Evolutionary conservation across 2,113 vertebrate genomes (phyloP), one percentile per base, ranked within the genome.

Genomic region (Toxotes chatareus): DNA sequence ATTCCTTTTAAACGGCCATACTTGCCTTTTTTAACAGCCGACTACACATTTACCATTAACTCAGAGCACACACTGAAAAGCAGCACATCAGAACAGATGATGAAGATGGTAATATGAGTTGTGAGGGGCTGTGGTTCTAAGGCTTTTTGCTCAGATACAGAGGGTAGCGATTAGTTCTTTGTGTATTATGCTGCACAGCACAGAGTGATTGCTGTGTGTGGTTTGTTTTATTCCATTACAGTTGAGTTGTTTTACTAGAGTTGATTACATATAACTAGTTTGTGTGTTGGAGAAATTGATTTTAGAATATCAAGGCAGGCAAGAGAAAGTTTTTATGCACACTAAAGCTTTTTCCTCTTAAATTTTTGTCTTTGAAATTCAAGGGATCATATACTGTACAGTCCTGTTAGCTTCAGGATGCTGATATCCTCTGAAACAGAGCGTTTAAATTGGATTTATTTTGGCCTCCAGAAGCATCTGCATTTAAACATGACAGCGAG

Each of bases 381-480:
- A 53, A 61, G 32, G 23, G 31, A 51, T 53, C 46, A 42, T 55
- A 51, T 66, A 46, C 63, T 44, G 51, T 17, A 44, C 60, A 49
- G 71, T 34, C 23, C 53, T 57, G 32, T 70, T 67, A 61, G 46
- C 66, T 49, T 83, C 56, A 69, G 62, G 53, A 40, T 71, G 46
- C 71, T 66, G 21, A 79, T 88, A 82, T 82, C 73, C 68, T 68
- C 31, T 40, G 59, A 73, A 73, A 76, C 64, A 85, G 66, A 38
- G 80, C 38, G 16, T 74, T 82, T 34, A 75, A 79, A 79, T 80
- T 84, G 64, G 82, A 82, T 90, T 86, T 65, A 67, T 42, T 81
- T 79, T 68, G 60, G 34, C 66, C 65, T 59, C 46, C 23, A 17
- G 42, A 51, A 56, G 49, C 53, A 55, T 76, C 64, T 78, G 65